Percentiles rank a stretch among this genome's conserved stretches.
phyloP scores from a whole-genome alignment of 2,113 vertebrate species.

The Muntiacus muntjak region DNA sequence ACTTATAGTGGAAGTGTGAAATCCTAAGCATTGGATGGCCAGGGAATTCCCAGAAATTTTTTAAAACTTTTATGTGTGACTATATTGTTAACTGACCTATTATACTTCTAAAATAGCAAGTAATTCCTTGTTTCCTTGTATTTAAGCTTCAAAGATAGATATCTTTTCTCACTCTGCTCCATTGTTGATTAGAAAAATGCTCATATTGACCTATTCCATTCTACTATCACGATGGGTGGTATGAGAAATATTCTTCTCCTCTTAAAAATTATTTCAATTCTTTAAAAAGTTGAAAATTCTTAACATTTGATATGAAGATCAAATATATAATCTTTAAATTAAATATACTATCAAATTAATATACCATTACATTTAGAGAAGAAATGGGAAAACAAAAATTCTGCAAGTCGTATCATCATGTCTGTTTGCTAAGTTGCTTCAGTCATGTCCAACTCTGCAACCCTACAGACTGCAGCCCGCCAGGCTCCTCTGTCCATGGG shows the following conservation, averaged over 20 bases:
- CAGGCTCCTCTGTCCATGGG: not conserved
- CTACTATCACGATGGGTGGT: not conserved
- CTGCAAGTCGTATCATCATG: not conserved
- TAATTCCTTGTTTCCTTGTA: not conserved
- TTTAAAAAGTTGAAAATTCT: not conserved
- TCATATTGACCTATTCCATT: not conserved
- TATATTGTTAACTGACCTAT: not conserved
- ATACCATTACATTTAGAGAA: not conserved
- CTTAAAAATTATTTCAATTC: not conserved
- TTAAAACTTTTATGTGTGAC: not conserved
- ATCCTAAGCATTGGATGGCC: not conserved
- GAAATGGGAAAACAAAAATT: not conserved
- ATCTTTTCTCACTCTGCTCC: not conserved
- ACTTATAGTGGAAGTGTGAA: not conserved
- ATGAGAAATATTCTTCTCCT: not conserved
- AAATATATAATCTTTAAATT: not conserved
- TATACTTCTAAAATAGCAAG: not conserved
- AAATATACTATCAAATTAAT: not conserved
- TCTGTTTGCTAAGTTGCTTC: not conserved
- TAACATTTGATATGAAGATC: not conserved
- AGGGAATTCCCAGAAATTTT: not conserved
- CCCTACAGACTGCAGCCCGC: not conserved
- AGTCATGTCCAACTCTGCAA: not conserved
- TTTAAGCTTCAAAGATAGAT: not conserved
- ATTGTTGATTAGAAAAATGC: not conserved